These are phyloP conservation scores for Coenonympha arcania DNA, from an alignment of 2,888 invertebrate species.

Conservation along the genomic window DNA sequence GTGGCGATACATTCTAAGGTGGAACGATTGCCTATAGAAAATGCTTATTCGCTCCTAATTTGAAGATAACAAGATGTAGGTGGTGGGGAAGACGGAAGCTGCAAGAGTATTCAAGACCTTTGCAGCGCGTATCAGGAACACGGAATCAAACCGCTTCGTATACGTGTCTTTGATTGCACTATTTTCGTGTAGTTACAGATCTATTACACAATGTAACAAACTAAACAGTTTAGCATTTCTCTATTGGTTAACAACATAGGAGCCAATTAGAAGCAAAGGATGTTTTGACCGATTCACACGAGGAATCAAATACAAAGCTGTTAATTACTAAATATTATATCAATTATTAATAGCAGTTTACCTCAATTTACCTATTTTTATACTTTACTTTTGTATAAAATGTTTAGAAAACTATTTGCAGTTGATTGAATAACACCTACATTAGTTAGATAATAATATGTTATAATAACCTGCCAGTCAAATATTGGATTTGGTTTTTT, in stretches of 20 bases:
- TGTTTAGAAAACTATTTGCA: background rate
- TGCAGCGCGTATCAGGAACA: too few species aligned
- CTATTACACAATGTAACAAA: background rate
- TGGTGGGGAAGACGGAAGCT: too few species aligned
- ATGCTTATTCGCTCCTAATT: too few species aligned
- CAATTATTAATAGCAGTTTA: background rate
- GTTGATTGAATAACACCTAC: constrained; percentile 1
- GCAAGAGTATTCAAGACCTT: too few species aligned
- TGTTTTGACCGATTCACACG: background rate
- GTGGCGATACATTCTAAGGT: too few species aligned
- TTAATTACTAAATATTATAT: background rate
- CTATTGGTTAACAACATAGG: background rate
- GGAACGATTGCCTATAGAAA: too few species aligned
- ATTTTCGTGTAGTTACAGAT: too few species aligned
- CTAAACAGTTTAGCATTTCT: background rate
- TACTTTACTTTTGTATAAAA: background rate
- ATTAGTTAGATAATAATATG: constrained; percentile 7
- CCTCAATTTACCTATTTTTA: background rate
- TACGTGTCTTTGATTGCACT: too few species aligned
- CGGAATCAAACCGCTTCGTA: too few species aligned
- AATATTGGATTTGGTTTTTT: constrained; percentile 3
- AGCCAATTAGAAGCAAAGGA: background rate
- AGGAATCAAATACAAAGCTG: background rate
- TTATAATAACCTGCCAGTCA: constrained; percentile 13
- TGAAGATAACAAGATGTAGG: too few species aligned